Evolutionary conservation across 2,113 vertebrate species (phyloP), one percentile per base, ranked within the genome.

Genomic region (Corvus moneduloides): DNA sequence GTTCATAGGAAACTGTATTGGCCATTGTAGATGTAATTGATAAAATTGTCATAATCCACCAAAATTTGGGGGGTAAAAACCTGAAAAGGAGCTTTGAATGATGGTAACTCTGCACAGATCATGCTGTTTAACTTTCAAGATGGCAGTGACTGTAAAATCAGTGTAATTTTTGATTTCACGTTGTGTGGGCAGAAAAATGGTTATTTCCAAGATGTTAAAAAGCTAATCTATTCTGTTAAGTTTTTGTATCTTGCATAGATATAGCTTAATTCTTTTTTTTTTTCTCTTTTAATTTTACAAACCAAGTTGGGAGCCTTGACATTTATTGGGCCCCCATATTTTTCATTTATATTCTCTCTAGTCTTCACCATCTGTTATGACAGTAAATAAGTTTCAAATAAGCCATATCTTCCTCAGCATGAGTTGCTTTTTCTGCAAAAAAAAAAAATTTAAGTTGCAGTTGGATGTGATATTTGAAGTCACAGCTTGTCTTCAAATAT

Each of bases 401-500:
- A 96, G 93, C 94, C 94, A 93, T 96, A 96, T 97, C 94, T 97
- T 96, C 94, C 95, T 97, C 96, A 96, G 94, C 95, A 97, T 97
- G 93, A 95, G 90, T 97, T 97, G 95, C 96, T 97, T 97, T 95
- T 96, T 96, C 95, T 94, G 88, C 6, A 93, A 94, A 88, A 96
- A 94, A 89, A 89, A 95, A 94, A 88, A 91, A 93, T 22, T 76
- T 48, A 94, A 96, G 92, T 96, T 97, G 93, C 96, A 96, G 96
- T 97, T 97, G 94, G 96, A 96, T 96, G 93, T 95, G 96, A 96
- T 97, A 97, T 96, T 95, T 92, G 96, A 97, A 97, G 96, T 96
- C 96, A 97, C 96, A 96, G 96, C 94, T 97, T 97, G 96, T 97
- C 94, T 97, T 97, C 96, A 96, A 96, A 97, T 96, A 97, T 97